Conservation (phyloP, 2,113 vertebrate species). For the Pelecanoides urinatrix region DNA sequence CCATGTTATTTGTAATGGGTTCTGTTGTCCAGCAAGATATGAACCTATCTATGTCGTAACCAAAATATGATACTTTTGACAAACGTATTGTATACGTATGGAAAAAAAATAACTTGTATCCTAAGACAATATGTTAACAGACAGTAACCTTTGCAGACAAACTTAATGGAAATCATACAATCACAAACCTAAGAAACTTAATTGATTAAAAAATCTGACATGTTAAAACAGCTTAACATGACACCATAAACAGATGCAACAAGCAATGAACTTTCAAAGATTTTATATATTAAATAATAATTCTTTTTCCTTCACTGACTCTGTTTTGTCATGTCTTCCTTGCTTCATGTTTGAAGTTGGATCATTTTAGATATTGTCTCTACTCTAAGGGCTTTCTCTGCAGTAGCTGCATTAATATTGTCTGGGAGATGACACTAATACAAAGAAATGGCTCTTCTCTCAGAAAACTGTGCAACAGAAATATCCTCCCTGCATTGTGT, state of each 20-base stretch:
- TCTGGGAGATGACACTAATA: not conserved
- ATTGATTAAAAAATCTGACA: not conserved
- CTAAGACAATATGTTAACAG: slow-evolving; percentile 13
- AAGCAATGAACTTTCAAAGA: not conserved
- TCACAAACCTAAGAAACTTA: not conserved
- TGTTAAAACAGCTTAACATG: not conserved
- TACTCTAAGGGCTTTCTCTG: not conserved
- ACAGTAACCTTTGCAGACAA: not conserved
- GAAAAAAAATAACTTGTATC: not conserved
- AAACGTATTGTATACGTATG: not conserved
- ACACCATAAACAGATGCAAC: not conserved
- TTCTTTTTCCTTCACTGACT: not conserved
- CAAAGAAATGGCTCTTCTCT: not conserved
- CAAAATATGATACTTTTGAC: slow-evolving; percentile 18
- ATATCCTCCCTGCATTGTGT: not conserved
- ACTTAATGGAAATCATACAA: not conserved
- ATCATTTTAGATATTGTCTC: not conserved
- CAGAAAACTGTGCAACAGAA: not conserved
- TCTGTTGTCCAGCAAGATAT: not conserved
- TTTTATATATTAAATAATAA: not conserved
- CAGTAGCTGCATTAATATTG: not conserved
- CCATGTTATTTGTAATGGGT: not conserved
- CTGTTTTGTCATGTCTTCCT: not conserved
- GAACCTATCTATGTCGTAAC: not conserved
- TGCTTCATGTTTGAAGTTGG: not conserved